Percentiles rank a stretch among this genome's conserved stretches.
Evolutionary conservation across 2,113 vertebrate species (phyloP).

Genomic region (Cynoglossus semilaevis): DNA sequence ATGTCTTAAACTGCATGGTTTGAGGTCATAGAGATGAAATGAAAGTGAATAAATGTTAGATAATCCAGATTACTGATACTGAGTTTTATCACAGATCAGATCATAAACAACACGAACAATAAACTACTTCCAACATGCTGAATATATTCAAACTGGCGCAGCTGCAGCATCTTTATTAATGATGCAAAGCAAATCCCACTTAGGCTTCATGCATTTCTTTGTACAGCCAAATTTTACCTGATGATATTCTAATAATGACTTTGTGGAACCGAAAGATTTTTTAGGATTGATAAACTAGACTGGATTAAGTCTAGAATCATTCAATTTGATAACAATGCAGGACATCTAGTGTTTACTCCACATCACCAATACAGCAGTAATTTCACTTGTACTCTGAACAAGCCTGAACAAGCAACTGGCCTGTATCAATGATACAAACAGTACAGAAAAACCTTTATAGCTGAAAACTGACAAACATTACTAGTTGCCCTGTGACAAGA

Average conservation of each 20-base stretch:
- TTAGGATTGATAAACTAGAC: not conserved
- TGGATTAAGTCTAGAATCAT: slow-evolving; percentile 1
- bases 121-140: not conserved
- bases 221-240: not conserved
- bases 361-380: slow-evolving; percentile 4
- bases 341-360: slow-evolving; percentile 23
- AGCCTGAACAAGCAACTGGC: slow-evolving; percentile 5
- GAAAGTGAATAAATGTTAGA: slow-evolving; percentile 45
- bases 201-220: slow-evolving; percentile 49
- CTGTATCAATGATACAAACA: slow-evolving; percentile 26
- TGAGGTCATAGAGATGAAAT: slow-evolving; percentile 33
- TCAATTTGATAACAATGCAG: slow-evolving; percentile 1
- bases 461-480: slow-evolving; percentile 10
- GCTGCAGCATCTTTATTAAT: slow-evolving; percentile 14
- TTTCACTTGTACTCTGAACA: not conserved
- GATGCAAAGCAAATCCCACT: slow-evolving; percentile 48
- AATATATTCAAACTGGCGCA: not conserved
- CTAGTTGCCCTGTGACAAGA: slow-evolving; percentile 14
- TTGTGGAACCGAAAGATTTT: not conserved
- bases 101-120: slow-evolving; percentile 2
- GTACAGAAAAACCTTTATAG: slow-evolving; percentile 46
- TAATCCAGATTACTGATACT: slow-evolving; percentile 19
- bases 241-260: not conserved
- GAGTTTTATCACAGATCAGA: not conserved
- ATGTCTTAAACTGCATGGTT: not conserved